Evolutionary conservation across 2,888 invertebrate species (phyloP), one percentile per base, ranked within the genome.

Genomic region (Agrypnus murinus): DNA sequence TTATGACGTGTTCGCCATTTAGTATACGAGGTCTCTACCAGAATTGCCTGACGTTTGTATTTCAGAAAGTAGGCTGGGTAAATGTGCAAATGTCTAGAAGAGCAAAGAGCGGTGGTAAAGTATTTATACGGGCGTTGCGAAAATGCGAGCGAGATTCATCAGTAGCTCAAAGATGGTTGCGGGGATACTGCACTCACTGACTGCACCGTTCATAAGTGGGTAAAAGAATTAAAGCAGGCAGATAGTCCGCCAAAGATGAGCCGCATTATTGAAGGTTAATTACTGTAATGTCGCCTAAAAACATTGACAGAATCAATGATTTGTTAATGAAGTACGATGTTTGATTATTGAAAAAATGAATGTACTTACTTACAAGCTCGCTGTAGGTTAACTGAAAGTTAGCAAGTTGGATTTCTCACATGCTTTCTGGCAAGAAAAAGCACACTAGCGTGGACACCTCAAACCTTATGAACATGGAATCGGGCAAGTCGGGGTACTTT

Each of bases 251-350:
- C 40, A 40, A 40, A 40, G 40, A 40, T n/a, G 40, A 40, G 40
- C 40, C 40, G n/a, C 40, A 40, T 40, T 40, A 9, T 40, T 9
- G 10, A 40, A 40, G 40, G 40, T 10, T n/a, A 40, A 40, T 40
- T 40, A n/a, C 40, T 9, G n/a, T n/a, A n/a, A 40, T 9, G 40
- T 40, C 40, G 40, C 40, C 10, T 40, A n/a, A n/a, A 40, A 40
- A 40, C 40, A 40, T 40, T 40, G 40, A 40, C 40, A 40, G 40
- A 40, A 40, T 40, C 40, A n/a, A 40, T 9, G n/a, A 40, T 40
- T 40, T 40, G 40, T 4, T 40, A 40, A 40, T 40, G 40, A 40
- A 40, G 40, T n/a, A n/a, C 40, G 40, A 40, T n/a, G 40, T 4
- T 10, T 40, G 40, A 40, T n/a, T 10, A n/a, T 40, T 40, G 40